Evolutionary conservation across 2,888 invertebrate genomes (phyloP), one percentile per base, ranked within the genome.

Genomic region (Theodoxus fluviatilis): DNA sequence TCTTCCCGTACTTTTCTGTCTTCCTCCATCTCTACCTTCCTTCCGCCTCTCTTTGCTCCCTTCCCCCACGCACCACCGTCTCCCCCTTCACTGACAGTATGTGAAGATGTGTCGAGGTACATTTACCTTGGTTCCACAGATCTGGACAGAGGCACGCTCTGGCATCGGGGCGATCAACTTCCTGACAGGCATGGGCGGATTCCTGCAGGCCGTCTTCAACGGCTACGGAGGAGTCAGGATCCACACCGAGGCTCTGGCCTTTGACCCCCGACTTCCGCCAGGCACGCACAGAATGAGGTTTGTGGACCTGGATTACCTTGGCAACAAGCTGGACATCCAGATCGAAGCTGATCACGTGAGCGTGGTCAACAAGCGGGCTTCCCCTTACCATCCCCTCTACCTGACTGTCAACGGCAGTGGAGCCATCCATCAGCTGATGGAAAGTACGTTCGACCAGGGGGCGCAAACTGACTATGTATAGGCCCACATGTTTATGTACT

Each of bases 181-280:
- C 74, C 79, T 86, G 43, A 85, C 87, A 12, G 87, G 85, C 25
- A 83, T 83, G 82, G 87, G 86, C 3, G 86, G 86, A 57, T 86
- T 86, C 68, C 79, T 87, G 2, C 87, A 87, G 75, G 74, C 80
- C 3, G 71, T 87, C 43, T 68, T 86, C 6, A 83, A 78, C 72
- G 87, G 87, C 3, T 87, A 86, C 73, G 84, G 78, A 12, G 87
- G 87, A 6, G 43, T 85, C 40, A 76, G 87, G n/a, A 69, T 80
- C 9, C 69, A 68, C 9, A 37, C 55, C 1, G 75, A 77, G 47
- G 67, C 67, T 18, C 73, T 80, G 9, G 69, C 74, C 33, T 67
- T 79, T 52, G 9, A 71, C 72, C 68, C 81, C 71, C 64, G 57
- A 2, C 74, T 85, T 12, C 81, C 84, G 4, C 84, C 82, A 2